Percentiles rank a stretch among this genome's conserved stretches.
These are phyloP conservation scores for Cerastoderma edule DNA, from an alignment of 2,888 invertebrate species.

Conservation along the genomic window DNA sequence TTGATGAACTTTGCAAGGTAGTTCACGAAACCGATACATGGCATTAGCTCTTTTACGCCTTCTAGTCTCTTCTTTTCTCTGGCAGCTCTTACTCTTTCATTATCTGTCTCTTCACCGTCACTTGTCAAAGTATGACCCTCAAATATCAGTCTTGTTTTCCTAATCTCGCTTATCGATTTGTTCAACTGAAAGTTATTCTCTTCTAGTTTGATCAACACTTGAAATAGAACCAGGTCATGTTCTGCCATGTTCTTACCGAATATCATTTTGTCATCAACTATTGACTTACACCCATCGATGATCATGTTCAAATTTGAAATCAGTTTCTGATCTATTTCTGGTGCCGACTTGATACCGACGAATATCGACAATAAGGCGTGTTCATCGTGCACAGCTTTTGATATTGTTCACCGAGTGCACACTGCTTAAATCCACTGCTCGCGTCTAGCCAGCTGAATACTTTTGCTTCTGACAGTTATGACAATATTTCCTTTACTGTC, in stretches of 20 bases:
- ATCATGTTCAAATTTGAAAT: slow-evolving; percentile 34
- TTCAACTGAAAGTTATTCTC: slow-evolving; percentile 31
- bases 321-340: slow-evolving; percentile 36
- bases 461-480: slow-evolving; percentile 35
- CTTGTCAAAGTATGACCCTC: slow-evolving; percentile 26
- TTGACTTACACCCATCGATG: slow-evolving; percentile 40
- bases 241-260: slow-evolving; percentile 24
- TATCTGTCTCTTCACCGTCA: slow-evolving; percentile 26
- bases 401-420: slow-evolving; percentile 26
- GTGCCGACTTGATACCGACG: slow-evolving; percentile 37
- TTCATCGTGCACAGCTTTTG: slow-evolving; percentile 40
- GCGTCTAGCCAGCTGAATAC: slow-evolving; percentile 42
- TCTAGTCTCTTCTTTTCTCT: slow-evolving; percentile 24
- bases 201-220: slow-evolving; percentile 25
- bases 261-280: slow-evolving; percentile 46
- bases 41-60: slow-evolving; percentile 17
- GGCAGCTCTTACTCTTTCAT: slow-evolving; percentile 31
- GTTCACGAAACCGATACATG: slow-evolving; percentile 33
- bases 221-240: slow-evolving; percentile 32
- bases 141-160: slow-evolving; percentile 14
- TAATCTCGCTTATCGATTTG: slow-evolving; percentile 31
- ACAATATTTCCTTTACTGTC: slow-evolving; percentile 45
- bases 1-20: slow-evolving; percentile 36
- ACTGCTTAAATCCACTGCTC: slow-evolving; percentile 39
- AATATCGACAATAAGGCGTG: slow-evolving; percentile 38